Base-by-base conservation (phyloP, 2,888 invertebrate genomes). In the Argyresthia goedartella region DNA sequence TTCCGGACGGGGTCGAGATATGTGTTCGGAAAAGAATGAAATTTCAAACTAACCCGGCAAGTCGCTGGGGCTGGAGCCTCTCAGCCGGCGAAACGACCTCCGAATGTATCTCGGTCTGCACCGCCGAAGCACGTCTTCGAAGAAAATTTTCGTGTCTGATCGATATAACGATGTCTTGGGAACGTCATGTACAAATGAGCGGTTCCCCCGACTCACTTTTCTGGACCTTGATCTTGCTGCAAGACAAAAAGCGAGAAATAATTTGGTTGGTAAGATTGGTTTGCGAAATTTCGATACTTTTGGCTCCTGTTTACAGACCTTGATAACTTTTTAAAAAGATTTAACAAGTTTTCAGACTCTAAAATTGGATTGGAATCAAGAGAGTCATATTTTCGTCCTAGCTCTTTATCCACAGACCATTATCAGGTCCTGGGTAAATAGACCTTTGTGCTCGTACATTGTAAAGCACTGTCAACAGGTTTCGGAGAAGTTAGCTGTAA, bases 11-110 rank as follows among this genome's bases (percentile, higher is more conserved):
- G 81, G 72, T 76, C 81, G 76, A 80, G 81, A 81, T 84, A 81
- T 82, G 79, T 78, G 78, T 81, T 79, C 68, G 74, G n/a, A 71
- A 71, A 79, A 82, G 81, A 84, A 82, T 81, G 76, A 81, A 85
- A 81, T 80, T 81, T 76, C 72, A 71, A 77, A 78, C 73, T 73
- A 69, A 76, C 76, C 73, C 74, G 71, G 71, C 71, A 67, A 61
- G 63, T 66, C 69, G 66, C 61, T 61, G 71, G 14, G 65, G 57
- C 67, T 63, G 60, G 60, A 61, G 66, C 61, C 62, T 59, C 54
- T 56, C 56, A 57, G 60, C 56, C 64, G 60, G 60, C 57, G 62
- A 64, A 71, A 70, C 62, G 68, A 69, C 66, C 70, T 67, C 69
- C 67, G 59, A 65, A 67, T 67, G 65, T 49, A 50, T 48, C 48